These are phyloP conservation scores for Mallateleia sp. DNA, from an alignment of 2,888 invertebrate species.

Conservation along the genomic window DNA sequence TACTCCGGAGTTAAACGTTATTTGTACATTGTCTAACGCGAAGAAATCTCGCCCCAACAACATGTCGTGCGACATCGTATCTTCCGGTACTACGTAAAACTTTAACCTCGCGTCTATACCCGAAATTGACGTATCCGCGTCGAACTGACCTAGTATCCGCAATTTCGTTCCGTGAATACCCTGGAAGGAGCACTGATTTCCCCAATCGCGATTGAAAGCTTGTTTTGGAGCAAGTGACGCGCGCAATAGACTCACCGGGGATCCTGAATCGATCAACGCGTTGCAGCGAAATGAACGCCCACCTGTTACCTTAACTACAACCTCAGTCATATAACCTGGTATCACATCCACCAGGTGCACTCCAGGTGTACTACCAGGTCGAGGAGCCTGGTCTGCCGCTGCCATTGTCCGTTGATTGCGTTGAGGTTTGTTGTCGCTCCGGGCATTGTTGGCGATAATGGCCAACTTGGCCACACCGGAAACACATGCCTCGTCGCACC, in stretches of 20 bases:
- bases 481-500: neutral
- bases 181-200: neutral
- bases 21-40: too few relatives aligned
- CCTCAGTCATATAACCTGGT: neutral
- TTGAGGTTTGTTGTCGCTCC: neutral
- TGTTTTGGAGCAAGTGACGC: neutral
- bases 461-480: neutral
- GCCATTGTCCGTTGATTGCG: neutral
- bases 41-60: slow-evolving; percentile 53
- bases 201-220: neutral
- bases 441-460: neutral
- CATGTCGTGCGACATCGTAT: neutral
- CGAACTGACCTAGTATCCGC: neutral
- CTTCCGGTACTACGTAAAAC: slow-evolving; percentile 9
- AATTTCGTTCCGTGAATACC: neutral
- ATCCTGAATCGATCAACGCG: neutral
- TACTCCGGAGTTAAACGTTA: too few relatives aligned
- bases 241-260: neutral
- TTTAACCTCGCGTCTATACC: neutral
- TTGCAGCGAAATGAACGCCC: neutral
- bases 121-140: neutral
- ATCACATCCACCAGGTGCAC: neutral
- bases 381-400: neutral
- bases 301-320: neutral
- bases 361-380: neutral